Evolutionary conservation across 2,797 vertebrate species (phyloP), one percentile per base, ranked within the genome.

Genomic region (Aselliscus stoliczkanus): DNA sequence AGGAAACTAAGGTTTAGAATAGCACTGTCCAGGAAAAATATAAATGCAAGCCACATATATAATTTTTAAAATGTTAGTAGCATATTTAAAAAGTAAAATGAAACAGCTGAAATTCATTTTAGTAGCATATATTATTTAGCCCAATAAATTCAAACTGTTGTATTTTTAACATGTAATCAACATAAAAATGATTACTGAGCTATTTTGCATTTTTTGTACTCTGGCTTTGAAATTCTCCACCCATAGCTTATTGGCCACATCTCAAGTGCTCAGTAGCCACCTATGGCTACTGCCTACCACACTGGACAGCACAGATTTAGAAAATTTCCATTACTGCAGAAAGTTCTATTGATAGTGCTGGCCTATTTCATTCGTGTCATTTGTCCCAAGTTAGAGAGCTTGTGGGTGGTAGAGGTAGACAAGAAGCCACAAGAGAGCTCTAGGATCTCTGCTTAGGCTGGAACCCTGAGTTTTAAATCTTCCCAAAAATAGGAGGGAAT

Each of bases 361-460:
- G 2, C 90, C 62, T 88, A 75, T 11, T 67, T 88, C 60, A 21
- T 72, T 60, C 73, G 42, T 56, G 5, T 80, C 52, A 75, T 65
- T 77, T 90, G 67, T 8, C 64, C 72, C 47, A 54, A 60, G 15
- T 73, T 85, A 72, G 39, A 85, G 75, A 84, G 34, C 37, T 81
- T 54, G 15, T 52, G 56, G 42, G 13, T 83, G 47, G 29, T 17
- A 87, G 58, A 52, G 2, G 29, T 34, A 82, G 73, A 85, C 50
- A 95, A 90, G 88, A 95, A 88, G 42, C 17, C 54, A 95, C 58
- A 64, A 90, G 15, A 93, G 73, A 96, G 79, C 29, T 14, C 37
- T 79, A 70, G 42, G 18, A 29, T 88, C 37, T 76, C 54, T 90
- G 58, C 7, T 80, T 54, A 73, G 65, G 2, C 70, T 81, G 29